These are phyloP conservation scores for Bolinopsis microptera DNA, from an alignment of 37 sponge, comb jelly and placozoan genomes.

Conservation along the genomic window DNA sequence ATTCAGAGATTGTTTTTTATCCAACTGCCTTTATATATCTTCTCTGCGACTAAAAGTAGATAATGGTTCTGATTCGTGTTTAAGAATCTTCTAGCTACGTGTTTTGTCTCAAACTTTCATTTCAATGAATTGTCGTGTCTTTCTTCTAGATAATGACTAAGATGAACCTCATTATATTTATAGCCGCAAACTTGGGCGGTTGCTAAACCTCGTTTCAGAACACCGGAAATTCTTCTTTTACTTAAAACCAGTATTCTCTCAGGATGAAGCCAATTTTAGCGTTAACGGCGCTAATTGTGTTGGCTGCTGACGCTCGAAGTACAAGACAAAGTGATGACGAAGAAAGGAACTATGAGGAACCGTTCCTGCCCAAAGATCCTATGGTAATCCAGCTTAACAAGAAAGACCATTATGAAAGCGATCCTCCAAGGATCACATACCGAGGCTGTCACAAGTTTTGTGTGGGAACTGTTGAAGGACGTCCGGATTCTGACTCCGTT, in stretches of 20 bases:
- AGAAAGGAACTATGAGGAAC: not conserved
- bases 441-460: conserved; percentile 19
- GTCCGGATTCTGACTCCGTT: not conserved
- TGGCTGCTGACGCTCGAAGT: not conserved
- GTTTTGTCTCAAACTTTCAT: too few relatives aligned
- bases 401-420: not conserved
- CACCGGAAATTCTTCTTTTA: not conserved
- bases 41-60: too few relatives aligned
- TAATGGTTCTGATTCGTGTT: too few relatives aligned
- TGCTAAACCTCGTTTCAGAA: too few relatives aligned
- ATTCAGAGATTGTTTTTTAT: too few relatives aligned
- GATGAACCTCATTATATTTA: too few relatives aligned
- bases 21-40: too few relatives aligned
- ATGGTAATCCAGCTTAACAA: not conserved
- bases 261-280: not conserved
- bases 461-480: not conserved
- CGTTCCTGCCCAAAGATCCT: not conserved
- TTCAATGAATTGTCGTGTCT: too few relatives aligned
- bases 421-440: not conserved
- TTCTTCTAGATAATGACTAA: too few relatives aligned
- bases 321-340: not conserved
- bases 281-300: not conserved
- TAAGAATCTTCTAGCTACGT: too few relatives aligned
- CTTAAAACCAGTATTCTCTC: not conserved
- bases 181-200: too few relatives aligned